These are phyloP conservation scores for Lethrus apterus DNA, from an alignment of 1,140 invertebrate species.

Conservation along the genomic window DNA sequence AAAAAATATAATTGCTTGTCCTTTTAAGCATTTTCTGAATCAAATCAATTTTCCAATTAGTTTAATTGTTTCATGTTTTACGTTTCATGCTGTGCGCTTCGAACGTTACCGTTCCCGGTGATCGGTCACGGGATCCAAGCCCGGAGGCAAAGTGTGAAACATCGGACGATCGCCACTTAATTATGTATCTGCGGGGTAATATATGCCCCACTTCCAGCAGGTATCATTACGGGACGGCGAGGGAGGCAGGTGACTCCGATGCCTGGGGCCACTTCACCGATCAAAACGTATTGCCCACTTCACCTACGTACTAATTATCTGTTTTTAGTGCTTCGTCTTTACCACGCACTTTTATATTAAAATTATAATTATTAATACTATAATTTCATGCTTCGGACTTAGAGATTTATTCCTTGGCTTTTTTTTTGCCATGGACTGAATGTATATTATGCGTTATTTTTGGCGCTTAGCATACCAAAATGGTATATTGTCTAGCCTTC, in stretches of 20 bases:
- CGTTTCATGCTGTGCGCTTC: too few species aligned
- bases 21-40: too few species aligned
- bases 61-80: too few species aligned
- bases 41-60: too few species aligned
- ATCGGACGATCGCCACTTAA: conserved; percentile 27
- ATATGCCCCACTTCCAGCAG: conserved; percentile 26
- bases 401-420: conserved; percentile 7
- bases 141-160: conserved; percentile 21
- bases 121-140: conserved; percentile 22
- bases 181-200: conserved; percentile 28
- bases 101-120: conserved; percentile 8
- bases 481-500: too few species aligned
- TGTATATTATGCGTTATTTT: too few species aligned
- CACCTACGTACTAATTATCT: conserved; percentile 20
- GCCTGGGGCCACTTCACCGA: conserved; percentile 19
- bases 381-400: conserved; percentile 11
- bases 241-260: conserved; percentile 24
- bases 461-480: too few species aligned
- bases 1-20: too few species aligned
- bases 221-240: conserved; percentile 22
- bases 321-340: conserved; percentile 12
- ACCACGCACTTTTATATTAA: conserved; percentile 14
- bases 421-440: too few species aligned
- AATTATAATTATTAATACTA: conserved; percentile 14
- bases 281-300: conserved; percentile 19